A percentile compares a stretch with the other conserved stretches of the same genome.
Conservation (phyloP, 2,888 invertebrate species). For the Erebia aethiops region DNA sequence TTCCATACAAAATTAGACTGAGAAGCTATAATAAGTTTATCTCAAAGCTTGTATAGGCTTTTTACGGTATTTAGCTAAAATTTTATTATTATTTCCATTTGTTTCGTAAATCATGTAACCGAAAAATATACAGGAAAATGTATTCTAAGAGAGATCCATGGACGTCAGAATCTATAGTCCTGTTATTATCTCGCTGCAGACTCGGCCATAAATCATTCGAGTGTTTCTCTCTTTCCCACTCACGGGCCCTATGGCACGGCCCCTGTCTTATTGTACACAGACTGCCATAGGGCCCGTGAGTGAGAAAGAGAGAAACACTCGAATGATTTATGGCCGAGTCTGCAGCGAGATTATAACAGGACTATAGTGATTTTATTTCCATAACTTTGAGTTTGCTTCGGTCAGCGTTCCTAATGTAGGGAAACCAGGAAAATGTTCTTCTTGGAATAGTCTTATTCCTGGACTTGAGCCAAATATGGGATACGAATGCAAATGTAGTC, state of each 20-base stretch:
- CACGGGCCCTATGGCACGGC: too few species aligned
- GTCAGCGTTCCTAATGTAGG: constrained; percentile 26
- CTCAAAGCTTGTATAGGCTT: background rate
- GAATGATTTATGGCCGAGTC: too few species aligned
- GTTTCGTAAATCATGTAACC: background rate
- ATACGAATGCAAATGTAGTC: constrained; percentile 34
- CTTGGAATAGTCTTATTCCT: constrained; percentile 25
- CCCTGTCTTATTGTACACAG: too few species aligned
- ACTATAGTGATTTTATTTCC: constrained; percentile 19
- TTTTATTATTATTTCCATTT: too few species aligned
- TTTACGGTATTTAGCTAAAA: background rate
- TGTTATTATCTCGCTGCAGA: too few species aligned
- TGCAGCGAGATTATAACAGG: too few species aligned
- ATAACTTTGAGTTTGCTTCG: constrained; percentile 22
- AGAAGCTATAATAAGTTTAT: background rate
- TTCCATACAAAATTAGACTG: background rate
- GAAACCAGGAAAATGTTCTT: constrained; percentile 23
- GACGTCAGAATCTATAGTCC: background rate
- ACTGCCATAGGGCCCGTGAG: too few species aligned
- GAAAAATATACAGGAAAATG: constrained; percentile 15
- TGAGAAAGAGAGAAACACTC: too few species aligned
- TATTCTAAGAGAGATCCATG: too few species aligned
- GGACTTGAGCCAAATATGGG: constrained; percentile 40
- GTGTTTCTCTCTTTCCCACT: too few species aligned
- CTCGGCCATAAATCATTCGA: too few species aligned